Conservation (phyloP, 2,113 vertebrate genomes). For the Isichthys henryi region DNA sequence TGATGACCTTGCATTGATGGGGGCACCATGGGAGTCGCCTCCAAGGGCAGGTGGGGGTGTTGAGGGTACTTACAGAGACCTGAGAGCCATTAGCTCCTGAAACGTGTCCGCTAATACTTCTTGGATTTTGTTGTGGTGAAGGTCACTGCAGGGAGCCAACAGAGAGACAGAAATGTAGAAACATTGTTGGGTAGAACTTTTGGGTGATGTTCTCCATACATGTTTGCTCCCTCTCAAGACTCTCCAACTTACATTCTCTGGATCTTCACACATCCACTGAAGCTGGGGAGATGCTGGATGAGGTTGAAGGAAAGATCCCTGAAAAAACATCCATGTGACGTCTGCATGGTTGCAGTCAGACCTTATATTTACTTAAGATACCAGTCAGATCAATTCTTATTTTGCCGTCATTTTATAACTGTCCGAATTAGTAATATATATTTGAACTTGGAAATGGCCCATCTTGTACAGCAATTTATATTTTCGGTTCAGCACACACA, state of each 20-base stretch:
- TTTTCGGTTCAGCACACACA: too few species aligned
- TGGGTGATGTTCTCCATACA: not conserved
- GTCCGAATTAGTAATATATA: not conserved
- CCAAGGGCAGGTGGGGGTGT: not conserved
- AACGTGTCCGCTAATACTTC: conserved; percentile 76
- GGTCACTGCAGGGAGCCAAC: conserved; percentile 62
- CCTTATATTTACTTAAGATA: not conserved
- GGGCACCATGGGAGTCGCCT: not conserved
- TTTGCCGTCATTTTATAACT: not conserved
- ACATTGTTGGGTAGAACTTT: not conserved
- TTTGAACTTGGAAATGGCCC: not conserved
- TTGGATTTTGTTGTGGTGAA: conserved; percentile 79
- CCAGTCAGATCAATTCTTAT: not conserved
- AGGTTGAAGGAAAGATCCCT: conserved; percentile 88
- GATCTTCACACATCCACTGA: conserved; percentile 74
- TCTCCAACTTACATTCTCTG: conserved; percentile 46
- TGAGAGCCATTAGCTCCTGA: conserved; percentile 68
- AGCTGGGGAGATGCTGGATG: conserved; percentile 75
- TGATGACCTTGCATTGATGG: not conserved
- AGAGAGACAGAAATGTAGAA: conserved; percentile 24
- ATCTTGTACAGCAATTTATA: not conserved
- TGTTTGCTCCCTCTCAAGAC: not conserved
- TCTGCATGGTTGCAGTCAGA: not conserved
- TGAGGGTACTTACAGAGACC: conserved; percentile 73
- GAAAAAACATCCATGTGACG: conserved; percentile 27